Conservation (phyloP, 1,140 invertebrate genomes). For the Tetranychus urticae region DNA sequence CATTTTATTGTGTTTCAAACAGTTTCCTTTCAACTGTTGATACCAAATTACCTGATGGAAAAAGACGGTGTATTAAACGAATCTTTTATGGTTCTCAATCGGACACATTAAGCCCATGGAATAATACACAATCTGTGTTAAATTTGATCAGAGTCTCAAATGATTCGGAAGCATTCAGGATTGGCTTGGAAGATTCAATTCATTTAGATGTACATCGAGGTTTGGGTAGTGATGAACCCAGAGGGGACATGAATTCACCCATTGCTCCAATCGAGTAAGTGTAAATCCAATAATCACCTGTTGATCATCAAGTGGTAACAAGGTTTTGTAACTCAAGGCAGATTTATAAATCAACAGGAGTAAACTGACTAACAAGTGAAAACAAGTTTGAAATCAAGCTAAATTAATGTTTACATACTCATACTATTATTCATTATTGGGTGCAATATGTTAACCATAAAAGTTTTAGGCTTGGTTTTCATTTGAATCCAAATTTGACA, state of each 20-base stretch:
- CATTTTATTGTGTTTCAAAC: neutral
- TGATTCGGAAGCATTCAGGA: neutral
- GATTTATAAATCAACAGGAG: too few relatives aligned
- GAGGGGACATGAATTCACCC: neutral
- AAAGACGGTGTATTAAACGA: neutral
- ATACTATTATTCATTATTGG: too few relatives aligned
- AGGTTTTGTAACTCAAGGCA: too few relatives aligned
- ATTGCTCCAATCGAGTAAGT: neutral
- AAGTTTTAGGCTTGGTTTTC: too few relatives aligned
- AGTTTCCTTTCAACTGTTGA: neutral
- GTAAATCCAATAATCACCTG: too few relatives aligned
- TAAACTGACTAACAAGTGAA: too few relatives aligned
- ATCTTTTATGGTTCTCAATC: neutral
- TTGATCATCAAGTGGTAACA: too few relatives aligned
- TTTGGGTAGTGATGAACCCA: neutral
- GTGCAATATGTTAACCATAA: too few relatives aligned
- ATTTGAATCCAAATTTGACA: too few relatives aligned
- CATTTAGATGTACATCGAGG: neutral
- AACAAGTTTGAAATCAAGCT: too few relatives aligned
- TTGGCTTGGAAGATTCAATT: neutral
- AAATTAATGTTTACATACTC: too few relatives aligned
- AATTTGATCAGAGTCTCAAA: neutral
- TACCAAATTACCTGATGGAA: neutral
- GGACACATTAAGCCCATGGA: neutral
- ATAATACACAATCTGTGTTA: neutral